Percentiles rank a stretch among this genome's conserved stretches.
These are phyloP conservation scores for Myotis pilosus DNA, from an alignment of 2,797 vertebrate genomes.

Conservation along the genomic window DNA sequence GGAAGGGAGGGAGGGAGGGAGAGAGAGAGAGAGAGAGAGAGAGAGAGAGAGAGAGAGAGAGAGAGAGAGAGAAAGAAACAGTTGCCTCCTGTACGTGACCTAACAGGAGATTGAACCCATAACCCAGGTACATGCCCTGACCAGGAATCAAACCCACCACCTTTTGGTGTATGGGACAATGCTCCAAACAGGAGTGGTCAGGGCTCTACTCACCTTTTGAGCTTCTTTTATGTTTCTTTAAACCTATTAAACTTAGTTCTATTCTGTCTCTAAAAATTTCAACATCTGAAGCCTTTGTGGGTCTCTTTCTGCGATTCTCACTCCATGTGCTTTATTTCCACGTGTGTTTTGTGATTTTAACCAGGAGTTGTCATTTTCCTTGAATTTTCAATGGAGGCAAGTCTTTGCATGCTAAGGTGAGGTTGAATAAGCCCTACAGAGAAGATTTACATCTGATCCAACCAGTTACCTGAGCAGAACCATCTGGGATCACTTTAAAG, in stretches of 20 bases:
- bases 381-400: neutral
- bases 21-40: no score
- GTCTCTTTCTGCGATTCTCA: neutral
- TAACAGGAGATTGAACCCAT: neutral
- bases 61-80: no score
- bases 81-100: neutral
- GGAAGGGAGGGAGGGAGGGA: no score
- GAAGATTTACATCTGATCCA: neutral
- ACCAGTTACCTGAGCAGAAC: neutral
- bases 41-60: neutral
- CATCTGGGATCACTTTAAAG: neutral
- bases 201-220: neutral
- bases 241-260: neutral
- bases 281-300: neutral
- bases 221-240: constrained; percentile 35
- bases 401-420: neutral
- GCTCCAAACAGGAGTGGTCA: no score
- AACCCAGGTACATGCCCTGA: neutral
- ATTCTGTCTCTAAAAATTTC: neutral
- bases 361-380: neutral
- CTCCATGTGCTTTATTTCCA: neutral
- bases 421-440: neutral
- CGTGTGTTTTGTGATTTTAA: neutral
- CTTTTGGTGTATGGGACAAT: neutral
- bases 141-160: neutral